Percentiles rank a stretch among this genome's conserved stretches.
Evolutionary conservation across 1,140 invertebrate genomes (phyloP).

Genomic region (Brevipalpus yothersi): DNA sequence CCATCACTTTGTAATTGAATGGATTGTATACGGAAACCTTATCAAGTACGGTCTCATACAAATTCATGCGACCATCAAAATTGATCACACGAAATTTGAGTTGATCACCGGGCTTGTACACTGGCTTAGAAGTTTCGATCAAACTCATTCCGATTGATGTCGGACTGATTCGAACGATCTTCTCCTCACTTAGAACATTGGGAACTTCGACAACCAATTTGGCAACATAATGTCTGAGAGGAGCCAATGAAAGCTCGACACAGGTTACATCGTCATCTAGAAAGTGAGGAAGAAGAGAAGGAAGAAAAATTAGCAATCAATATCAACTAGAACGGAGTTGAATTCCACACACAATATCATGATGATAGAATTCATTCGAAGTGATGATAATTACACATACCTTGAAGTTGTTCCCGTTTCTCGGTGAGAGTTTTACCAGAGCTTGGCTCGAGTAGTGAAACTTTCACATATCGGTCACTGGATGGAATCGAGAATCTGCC

Average conservation of each 20-base stretch:
- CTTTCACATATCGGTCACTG: neutral
- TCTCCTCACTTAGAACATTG: neutral
- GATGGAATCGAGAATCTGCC: neutral
- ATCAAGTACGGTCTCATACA: neutral
- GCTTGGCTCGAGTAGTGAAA: neutral
- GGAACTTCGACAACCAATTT: neutral
- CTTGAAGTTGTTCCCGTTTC: neutral
- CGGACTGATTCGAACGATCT: neutral
- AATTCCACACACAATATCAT: too few relatives aligned
- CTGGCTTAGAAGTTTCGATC: conserved; percentile 1
- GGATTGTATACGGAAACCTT: neutral
- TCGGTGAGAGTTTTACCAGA: neutral
- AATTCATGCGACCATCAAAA: neutral
- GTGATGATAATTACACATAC: too few relatives aligned
- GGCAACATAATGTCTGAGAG: neutral
- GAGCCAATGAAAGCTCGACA: neutral
- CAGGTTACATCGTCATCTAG: too few relatives aligned
- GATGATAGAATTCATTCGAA: too few relatives aligned
- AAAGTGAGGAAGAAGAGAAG: neutral
- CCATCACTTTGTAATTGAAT: neutral
- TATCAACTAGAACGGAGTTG: neutral
- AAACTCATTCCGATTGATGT: neutral
- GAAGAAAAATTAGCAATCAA: neutral
- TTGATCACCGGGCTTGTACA: neutral
- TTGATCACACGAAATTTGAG: neutral